These are phyloP conservation scores for Sebastes kiyomatsui DNA, from an alignment of 2,797 vertebrate genomes.

Conservation along the genomic window DNA sequence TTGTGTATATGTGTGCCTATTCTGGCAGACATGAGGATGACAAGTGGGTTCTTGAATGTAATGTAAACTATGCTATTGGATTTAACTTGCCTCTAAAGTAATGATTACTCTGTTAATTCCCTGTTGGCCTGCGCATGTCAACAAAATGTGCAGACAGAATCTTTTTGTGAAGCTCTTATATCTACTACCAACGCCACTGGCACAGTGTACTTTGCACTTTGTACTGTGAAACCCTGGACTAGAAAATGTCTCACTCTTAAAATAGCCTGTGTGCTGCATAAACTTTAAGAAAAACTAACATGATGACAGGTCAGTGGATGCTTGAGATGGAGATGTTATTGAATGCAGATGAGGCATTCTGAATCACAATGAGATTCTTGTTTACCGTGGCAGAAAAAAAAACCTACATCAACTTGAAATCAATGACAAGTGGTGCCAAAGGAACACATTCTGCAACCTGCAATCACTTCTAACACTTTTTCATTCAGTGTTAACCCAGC, in stretches of 20 bases:
- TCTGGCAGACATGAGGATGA: background rate
- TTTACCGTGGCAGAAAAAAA: background rate
- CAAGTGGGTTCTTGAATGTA: slow-evolving; percentile 1
- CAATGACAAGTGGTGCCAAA: slow-evolving; percentile 10
- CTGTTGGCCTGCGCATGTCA: background rate
- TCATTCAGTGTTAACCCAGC: slow-evolving; percentile 44
- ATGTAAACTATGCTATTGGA: background rate
- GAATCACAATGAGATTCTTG: slow-evolving; percentile 3
- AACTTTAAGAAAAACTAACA: slow-evolving; percentile 25
- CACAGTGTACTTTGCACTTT: background rate
- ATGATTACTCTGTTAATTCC: slow-evolving; percentile 14
- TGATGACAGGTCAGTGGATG: background rate
- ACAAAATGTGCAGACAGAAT: slow-evolving; percentile 25
- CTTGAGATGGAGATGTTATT: background rate
- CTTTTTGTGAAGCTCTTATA: slow-evolving; percentile 6
- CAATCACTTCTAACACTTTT: slow-evolving; percentile 33
- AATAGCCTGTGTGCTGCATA: slow-evolving; percentile 18
- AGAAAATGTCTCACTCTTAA: slow-evolving; percentile 3
- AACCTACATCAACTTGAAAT: slow-evolving; percentile 6
- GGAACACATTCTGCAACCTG: slow-evolving; percentile 15
- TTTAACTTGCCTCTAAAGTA: slow-evolving; percentile 18
- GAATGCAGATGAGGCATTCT: background rate
- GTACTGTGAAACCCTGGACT: background rate
- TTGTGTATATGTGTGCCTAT: background rate
- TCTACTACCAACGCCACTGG: slow-evolving; percentile 17